A percentile compares a stretch with the other conserved stretches of the same genome.
phyloP scores from a whole-genome alignment of 1,140 invertebrate genomes.

The Helicoverpa armigera region DNA sequence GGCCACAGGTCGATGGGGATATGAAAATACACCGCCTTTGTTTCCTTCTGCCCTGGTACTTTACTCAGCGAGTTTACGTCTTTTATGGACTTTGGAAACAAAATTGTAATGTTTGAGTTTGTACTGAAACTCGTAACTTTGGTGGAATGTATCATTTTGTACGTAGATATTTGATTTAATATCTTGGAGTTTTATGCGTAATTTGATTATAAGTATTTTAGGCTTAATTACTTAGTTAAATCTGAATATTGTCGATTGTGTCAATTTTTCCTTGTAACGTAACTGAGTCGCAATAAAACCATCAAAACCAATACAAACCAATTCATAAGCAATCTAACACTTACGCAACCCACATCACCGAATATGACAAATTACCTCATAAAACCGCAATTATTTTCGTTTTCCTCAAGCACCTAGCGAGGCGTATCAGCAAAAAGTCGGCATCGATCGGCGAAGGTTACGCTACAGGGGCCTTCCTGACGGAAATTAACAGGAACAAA shows the following conservation, averaged over 20 bases:
- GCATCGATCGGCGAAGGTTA: conserved; percentile 11
- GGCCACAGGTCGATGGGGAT: conserved; percentile 7
- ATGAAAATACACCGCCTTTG: conserved; percentile 19
- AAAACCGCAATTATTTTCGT: conserved; percentile 23
- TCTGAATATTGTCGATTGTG: too few species aligned
- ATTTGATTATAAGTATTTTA: too few species aligned
- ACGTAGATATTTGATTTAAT: neutral
- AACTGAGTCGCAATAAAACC: too few species aligned
- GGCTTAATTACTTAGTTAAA: neutral
- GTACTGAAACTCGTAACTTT: neutral
- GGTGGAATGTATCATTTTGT: neutral
- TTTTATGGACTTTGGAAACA: conserved; percentile 32
- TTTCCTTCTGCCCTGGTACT: conserved; percentile 11
- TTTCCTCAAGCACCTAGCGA: conserved; percentile 14
- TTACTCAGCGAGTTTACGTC: neutral
- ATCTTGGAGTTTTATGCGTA: neutral
- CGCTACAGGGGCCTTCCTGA: neutral
- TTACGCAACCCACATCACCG: neutral
- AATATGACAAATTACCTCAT: neutral
- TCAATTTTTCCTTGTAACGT: too few species aligned
- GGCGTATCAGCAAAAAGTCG: conserved; percentile 10
- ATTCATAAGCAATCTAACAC: neutral
- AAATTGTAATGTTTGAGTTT: conserved; percentile 16
- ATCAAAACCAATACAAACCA: neutral
- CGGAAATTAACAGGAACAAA: too few species aligned